Percentiles rank a stretch among this genome's conserved stretches.
Conservation (phyloP, 2,113 vertebrate genomes). For the Pachyramphus minor region DNA sequence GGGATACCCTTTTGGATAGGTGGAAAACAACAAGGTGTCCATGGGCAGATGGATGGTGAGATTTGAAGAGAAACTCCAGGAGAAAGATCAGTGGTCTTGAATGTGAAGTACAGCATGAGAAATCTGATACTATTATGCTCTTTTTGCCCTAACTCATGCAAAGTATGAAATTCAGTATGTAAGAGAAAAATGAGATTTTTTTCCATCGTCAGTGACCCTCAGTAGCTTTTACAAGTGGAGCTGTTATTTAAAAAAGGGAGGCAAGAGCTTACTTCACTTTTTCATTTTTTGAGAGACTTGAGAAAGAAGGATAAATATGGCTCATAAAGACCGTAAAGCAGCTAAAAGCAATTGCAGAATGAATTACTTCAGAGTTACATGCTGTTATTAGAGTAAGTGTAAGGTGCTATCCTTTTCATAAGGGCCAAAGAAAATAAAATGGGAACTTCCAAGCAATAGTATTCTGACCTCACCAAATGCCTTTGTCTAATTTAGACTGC, state of each 20-base stretch:
- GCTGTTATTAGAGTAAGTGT: background rate
- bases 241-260: background rate
- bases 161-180: background rate
- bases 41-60: background rate
- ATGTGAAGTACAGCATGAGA: background rate
- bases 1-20: background rate
- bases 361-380: background rate
- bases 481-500: conserved; percentile 36
- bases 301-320: background rate
- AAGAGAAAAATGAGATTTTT: background rate
- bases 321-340: background rate
- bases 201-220: background rate
- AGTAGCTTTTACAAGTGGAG: background rate
- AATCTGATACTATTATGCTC: background rate
- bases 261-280: background rate
- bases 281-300: background rate
- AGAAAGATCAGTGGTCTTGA: background rate
- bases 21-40: background rate
- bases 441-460: background rate
- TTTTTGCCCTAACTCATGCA: background rate
- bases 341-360: background rate
- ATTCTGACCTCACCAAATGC: conserved; percentile 35
- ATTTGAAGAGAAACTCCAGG: background rate
- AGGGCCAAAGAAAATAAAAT: conserved; percentile 35
- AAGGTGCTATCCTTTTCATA: conserved; percentile 22